A percentile compares a stretch with the other conserved stretches of the same genome.
Evolutionary conservation across 2,797 vertebrate genomes (phyloP).

Genomic region (Vireo griseus): DNA sequence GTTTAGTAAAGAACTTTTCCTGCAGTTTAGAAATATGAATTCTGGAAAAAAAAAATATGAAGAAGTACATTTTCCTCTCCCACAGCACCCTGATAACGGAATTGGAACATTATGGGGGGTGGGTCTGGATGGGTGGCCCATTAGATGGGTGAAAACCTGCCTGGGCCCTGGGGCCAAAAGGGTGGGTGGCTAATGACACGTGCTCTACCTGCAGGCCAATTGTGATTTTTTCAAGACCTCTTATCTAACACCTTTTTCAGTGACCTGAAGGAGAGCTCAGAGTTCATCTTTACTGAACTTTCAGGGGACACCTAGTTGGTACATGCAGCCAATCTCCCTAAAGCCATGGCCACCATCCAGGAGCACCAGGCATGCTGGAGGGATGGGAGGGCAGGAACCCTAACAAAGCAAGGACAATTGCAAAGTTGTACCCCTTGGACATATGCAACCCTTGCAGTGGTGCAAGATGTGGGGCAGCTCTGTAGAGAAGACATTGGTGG

Average conservation of each 20-base stretch:
- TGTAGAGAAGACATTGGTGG: background rate
- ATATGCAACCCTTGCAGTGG: background rate
- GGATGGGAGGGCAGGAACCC: background rate
- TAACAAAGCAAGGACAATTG: background rate
- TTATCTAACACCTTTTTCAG: background rate
- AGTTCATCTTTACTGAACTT: background rate
- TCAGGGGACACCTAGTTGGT: background rate
- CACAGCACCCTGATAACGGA: background rate
- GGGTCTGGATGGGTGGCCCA: slow-evolving; percentile 7
- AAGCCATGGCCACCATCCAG: background rate
- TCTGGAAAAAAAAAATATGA: background rate
- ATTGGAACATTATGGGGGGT: background rate
- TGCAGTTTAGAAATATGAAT: background rate
- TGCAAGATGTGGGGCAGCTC: background rate
- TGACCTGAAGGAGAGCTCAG: background rate
- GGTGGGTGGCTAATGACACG: background rate
- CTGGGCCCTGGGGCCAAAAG: background rate
- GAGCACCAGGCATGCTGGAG: background rate
- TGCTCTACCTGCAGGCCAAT: background rate
- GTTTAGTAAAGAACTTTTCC: background rate
- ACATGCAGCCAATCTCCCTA: background rate
- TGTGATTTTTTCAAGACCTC: background rate
- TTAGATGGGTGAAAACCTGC: background rate
- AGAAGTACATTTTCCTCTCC: background rate
- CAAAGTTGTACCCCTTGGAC: background rate